phyloP scores from a whole-genome alignment of 2,888 invertebrate species.

The Zaprionus bogoriensis region DNA sequence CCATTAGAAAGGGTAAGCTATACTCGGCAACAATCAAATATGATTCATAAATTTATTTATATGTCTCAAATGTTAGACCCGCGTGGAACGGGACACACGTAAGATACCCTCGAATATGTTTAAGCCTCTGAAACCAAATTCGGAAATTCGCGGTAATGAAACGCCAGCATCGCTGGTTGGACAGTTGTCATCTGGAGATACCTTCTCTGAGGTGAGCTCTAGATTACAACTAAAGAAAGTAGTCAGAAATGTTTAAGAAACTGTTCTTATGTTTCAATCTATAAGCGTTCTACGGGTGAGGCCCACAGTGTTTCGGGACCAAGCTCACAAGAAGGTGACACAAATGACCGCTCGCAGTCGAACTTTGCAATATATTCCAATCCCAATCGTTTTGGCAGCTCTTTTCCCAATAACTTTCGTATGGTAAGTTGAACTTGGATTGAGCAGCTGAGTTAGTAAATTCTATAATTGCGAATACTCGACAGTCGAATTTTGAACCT shows the following conservation, averaged over 20 bases:
- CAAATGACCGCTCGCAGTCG: background rate
- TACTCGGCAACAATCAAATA: background rate
- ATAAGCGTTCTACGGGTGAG: conserved; percentile 7
- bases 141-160: background rate
- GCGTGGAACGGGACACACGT: conserved; percentile 43
- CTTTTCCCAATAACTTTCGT: background rate
- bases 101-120: conserved; percentile 51
- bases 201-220: conserved; percentile 12
- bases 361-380: background rate
- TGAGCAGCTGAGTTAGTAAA: background rate
- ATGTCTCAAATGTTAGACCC: conserved; percentile 12
- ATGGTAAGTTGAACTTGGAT: conserved; percentile 6
- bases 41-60: background rate
- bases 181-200: background rate
- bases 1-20: conserved; percentile 32
- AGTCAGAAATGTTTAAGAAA: background rate
- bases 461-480: too few species aligned
- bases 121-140: conserved; percentile 25
- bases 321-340: background rate
- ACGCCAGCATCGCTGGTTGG: background rate
- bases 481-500: background rate
- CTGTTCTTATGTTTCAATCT: background rate
- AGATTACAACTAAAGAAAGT: background rate
- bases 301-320: background rate
- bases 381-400: background rate